Conservation (phyloP, 1,140 invertebrate genomes). For the Drosophila leontia region DNA sequence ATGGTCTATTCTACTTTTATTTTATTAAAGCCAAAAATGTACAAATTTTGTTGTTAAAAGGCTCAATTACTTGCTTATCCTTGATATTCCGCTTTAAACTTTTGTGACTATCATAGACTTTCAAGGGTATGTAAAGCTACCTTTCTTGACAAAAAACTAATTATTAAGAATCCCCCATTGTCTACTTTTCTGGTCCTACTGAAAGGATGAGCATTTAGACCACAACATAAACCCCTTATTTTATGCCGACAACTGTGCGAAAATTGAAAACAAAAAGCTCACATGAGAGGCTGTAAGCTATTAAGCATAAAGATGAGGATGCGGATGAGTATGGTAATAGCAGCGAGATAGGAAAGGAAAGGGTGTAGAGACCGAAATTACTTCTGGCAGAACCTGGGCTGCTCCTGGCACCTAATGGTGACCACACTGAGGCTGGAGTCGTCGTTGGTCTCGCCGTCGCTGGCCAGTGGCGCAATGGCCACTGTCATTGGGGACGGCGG, state of each 20-base stretch:
- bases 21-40: not conserved
- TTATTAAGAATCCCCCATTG: not conserved
- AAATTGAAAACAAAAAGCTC: conserved; percentile 67
- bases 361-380: conserved; percentile 58
- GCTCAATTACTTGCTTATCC: not conserved
- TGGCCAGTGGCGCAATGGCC: conserved; percentile 35
- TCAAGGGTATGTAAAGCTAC: not conserved
- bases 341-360: conserved; percentile 31
- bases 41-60: not conserved
- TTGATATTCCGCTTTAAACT: not conserved
- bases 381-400: conserved; percentile 70
- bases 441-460: conserved; percentile 46
- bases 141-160: not conserved
- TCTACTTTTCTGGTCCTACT: not conserved
- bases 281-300: conserved; percentile 33
- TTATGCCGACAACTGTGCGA: conserved; percentile 65
- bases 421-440: conserved; percentile 61
- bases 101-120: not conserved
- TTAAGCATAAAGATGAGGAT: conserved; percentile 11
- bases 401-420: conserved; percentile 58
- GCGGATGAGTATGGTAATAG: conserved; percentile 3
- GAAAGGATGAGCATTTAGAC: conserved; percentile 11
- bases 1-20: not conserved
- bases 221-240: conserved; percentile 59
- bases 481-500: not conserved